These are phyloP conservation scores for Tridacna gigas DNA, from an alignment of 2,888 invertebrate genomes.

Conservation along the genomic window DNA sequence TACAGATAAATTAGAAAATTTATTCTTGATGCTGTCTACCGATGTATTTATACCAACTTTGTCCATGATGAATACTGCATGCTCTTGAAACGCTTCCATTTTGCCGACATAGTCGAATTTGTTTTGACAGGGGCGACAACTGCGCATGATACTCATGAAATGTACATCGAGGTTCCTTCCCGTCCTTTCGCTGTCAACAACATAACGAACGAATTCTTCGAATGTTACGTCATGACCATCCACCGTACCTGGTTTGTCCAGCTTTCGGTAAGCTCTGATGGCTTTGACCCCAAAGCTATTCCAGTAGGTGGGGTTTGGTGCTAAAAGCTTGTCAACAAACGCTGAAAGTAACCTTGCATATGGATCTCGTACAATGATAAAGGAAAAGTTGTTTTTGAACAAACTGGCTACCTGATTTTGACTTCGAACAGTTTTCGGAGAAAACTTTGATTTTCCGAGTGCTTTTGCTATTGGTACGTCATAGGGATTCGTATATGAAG, in stretches of 20 bases:
- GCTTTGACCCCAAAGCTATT: conserved; percentile 47
- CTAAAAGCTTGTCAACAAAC: conserved; percentile 55
- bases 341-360: conserved; percentile 53
- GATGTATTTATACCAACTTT: conserved; percentile 46
- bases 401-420: not conserved
- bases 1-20: conserved; percentile 22
- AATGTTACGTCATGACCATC: conserved; percentile 58
- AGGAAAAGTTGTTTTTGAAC: conserved; percentile 40
- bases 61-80: conserved; percentile 48
- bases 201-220: conserved; percentile 53
- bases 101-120: conserved; percentile 49
- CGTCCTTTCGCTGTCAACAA: conserved; percentile 25
- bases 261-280: conserved; percentile 22
- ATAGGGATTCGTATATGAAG: conserved; percentile 36
- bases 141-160: conserved; percentile 42
- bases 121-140: conserved; percentile 51
- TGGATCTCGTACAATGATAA: conserved; percentile 55
- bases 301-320: conserved; percentile 58
- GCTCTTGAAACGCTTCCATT: conserved; percentile 51
- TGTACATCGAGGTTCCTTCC: conserved; percentile 46
- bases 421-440: not conserved
- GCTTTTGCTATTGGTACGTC: conserved; percentile 48
- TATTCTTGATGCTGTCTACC: conserved; percentile 12
- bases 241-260: not conserved
- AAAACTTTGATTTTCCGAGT: not conserved